A percentile compares a stretch with the other conserved stretches of the same genome.
Conservation (phyloP, 92 coral and sea anemone species). For the Scolanthus callimorphus region DNA sequence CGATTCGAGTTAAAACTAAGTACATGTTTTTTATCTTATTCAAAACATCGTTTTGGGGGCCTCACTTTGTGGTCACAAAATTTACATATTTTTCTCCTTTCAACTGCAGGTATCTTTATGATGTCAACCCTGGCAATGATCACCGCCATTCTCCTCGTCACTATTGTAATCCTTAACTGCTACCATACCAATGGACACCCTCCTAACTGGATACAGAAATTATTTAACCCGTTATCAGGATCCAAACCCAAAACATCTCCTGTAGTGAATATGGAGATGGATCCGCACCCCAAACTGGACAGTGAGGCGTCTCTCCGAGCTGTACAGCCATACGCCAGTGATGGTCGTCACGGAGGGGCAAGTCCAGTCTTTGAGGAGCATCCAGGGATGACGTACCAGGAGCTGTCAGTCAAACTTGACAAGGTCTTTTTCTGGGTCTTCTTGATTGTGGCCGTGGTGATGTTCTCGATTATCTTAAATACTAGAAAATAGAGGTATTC, state of each 20-base stretch:
- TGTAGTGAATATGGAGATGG: neutral
- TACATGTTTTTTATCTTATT: too few relatives aligned
- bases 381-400: constrained; percentile 10
- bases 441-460: constrained; percentile 1
- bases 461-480: constrained; percentile 6
- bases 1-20: too few relatives aligned
- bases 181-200: constrained; percentile 14
- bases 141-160: neutral
- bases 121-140: constrained; percentile 21
- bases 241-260: neutral
- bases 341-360: neutral
- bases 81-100: too few relatives aligned
- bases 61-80: too few relatives aligned
- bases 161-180: constrained; percentile 1
- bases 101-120: constrained; percentile 36
- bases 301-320: neutral
- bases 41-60: too few relatives aligned
- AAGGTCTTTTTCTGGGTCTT: constrained; percentile 15
- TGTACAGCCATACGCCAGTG: neutral
- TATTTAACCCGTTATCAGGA: neutral
- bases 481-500: neutral
- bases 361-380: neutral
- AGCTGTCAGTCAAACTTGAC: constrained; percentile 9
- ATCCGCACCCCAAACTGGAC: too few relatives aligned
- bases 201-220: constrained; percentile 1